phyloP scores from a whole-genome alignment of 2,888 invertebrate genomes.

The Nomada ferruginata region DNA sequence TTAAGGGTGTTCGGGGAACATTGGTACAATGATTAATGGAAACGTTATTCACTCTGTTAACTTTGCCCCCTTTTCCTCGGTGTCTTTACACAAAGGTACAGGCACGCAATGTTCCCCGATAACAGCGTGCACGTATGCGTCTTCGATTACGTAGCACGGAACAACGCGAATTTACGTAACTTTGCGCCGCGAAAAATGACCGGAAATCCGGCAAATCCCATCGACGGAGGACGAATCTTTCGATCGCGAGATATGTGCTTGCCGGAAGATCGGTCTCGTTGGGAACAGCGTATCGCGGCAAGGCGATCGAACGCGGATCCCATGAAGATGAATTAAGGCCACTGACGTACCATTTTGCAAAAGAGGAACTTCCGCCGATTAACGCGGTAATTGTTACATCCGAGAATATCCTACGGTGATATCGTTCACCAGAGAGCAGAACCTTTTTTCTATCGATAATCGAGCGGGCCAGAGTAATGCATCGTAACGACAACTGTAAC shows the following conservation, averaged over 20 bases:
- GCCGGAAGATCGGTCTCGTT: constrained; percentile 12
- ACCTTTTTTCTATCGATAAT: constrained; percentile 10
- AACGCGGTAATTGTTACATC: constrained; percentile 59
- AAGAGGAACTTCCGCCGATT: constrained; percentile 63
- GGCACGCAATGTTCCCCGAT: constrained; percentile 1
- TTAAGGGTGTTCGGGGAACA: too few species aligned
- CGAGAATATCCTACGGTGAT: constrained; percentile 42
- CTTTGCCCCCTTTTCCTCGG: neutral
- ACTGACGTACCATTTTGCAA: constrained; percentile 45
- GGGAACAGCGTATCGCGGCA: constrained; percentile 1
- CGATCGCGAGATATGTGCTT: constrained; percentile 17
- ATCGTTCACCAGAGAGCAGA: neutral
- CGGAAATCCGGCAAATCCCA: constrained; percentile 57
- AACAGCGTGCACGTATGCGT: constrained; percentile 10
- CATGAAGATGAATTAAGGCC: constrained; percentile 50
- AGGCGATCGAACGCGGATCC: constrained; percentile 29
- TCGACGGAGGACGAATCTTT: constrained; percentile 25
- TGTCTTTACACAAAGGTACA: neutral
- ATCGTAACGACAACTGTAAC: too few species aligned
- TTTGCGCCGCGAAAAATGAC: constrained; percentile 45
- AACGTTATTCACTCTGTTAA: neutral
- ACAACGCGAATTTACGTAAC: constrained; percentile 61
- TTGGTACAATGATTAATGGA: too few species aligned
- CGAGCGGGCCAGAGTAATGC: neutral
- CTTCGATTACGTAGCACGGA: constrained; percentile 43